A percentile compares a stretch with the other conserved stretches of the same genome.
Conservation (phyloP, 2,797 vertebrate genomes). For the Xiphorhynchus erythropygius region DNA sequence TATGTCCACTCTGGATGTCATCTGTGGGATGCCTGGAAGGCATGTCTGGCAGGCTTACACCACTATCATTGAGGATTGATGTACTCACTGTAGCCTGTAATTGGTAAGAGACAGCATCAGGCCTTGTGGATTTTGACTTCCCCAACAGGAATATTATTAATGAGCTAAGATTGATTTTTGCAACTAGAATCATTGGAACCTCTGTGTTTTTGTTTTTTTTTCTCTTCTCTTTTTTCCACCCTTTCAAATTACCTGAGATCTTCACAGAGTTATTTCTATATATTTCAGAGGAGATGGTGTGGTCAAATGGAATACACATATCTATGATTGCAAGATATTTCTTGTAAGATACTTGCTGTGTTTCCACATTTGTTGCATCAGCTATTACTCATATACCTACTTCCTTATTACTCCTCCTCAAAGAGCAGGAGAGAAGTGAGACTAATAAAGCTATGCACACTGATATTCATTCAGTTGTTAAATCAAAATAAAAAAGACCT, state of each 20-base stretch:
- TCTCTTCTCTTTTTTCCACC: not conserved
- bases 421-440: not conserved
- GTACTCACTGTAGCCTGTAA: not conserved
- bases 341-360: not conserved
- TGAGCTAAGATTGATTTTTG: not conserved
- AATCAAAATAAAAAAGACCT: not conserved
- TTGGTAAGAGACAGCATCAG: not conserved
- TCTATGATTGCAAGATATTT: not conserved
- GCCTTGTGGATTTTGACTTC: not conserved
- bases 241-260: not conserved
- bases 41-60: not conserved
- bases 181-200: not conserved
- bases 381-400: not conserved
- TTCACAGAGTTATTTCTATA: not conserved
- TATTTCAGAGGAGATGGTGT: not conserved
- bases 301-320: not conserved
- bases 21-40: slow-evolving; percentile 23
- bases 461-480: not conserved
- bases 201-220: not conserved
- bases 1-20: slow-evolving; percentile 24
- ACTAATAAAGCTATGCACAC: not conserved
- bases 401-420: not conserved
- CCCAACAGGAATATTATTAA: not conserved
- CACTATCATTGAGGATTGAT: not conserved
- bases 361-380: slow-evolving; percentile 13